phyloP scores from a whole-genome alignment of 2,113 vertebrate genomes.

The Oxygymnocypris stewartii region DNA sequence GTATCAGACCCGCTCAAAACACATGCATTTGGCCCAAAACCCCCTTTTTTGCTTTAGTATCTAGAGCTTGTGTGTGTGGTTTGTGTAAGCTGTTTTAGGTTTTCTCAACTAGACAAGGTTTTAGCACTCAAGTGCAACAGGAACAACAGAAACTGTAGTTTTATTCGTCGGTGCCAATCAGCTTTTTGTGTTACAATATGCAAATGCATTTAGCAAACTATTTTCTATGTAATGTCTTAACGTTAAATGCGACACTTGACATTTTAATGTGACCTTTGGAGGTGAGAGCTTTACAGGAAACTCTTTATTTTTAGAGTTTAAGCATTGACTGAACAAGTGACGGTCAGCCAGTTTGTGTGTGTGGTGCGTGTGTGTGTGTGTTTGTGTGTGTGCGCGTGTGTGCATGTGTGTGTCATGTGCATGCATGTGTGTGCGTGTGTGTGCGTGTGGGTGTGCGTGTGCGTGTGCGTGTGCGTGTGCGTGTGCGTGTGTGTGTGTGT shows the following conservation, averaged over 20 bases:
- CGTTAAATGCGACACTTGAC: neutral
- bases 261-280: conserved; percentile 38
- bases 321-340: neutral
- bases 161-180: neutral
- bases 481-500: conserved; percentile 15
- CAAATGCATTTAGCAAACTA: neutral
- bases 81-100: conserved; percentile 21
- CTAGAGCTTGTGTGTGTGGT: neutral
- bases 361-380: conserved; percentile 18
- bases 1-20: conserved; percentile 70
- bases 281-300: conserved; percentile 72
- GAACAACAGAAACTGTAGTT: neutral
- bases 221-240: neutral
- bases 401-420: conserved; percentile 12
- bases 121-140: neutral
- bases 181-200: neutral
- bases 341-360: conserved; percentile 3
- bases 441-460: conserved; percentile 19
- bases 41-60: neutral
- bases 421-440: conserved; percentile 3
- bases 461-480: conserved; percentile 10
- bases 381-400: conserved; percentile 12
- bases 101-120: neutral
- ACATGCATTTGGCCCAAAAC: neutral
- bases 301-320: conserved; percentile 64